Evolutionary conservation across 2,113 vertebrate genomes (phyloP).

Genomic region (Melierax canorus): DNA sequence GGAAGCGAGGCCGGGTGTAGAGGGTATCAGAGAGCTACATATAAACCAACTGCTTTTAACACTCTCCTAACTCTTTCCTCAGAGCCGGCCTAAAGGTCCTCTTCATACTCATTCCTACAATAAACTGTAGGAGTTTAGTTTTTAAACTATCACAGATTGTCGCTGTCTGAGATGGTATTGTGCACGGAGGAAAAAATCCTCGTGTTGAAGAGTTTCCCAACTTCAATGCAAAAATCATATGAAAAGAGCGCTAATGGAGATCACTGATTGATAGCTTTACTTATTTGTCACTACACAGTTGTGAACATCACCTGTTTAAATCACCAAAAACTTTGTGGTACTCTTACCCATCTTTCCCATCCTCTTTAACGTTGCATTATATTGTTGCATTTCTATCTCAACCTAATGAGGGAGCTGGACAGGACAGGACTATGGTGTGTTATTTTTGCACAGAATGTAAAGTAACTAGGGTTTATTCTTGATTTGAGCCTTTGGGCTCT

Average conservation of each 20-base stretch:
- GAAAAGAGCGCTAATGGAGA: rapidly evolving
- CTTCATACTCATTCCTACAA: not conserved
- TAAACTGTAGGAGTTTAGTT: not conserved
- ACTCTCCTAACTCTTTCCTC: not conserved
- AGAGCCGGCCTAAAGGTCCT: not conserved
- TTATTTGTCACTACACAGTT: not conserved
- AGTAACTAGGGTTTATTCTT: not conserved
- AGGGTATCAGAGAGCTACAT: not conserved
- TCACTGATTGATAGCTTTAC: not conserved
- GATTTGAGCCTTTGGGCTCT: not conserved
- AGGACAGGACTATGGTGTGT: not conserved
- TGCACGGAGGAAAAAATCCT: not conserved
- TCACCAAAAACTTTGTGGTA: not conserved
- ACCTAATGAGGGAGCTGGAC: not conserved
- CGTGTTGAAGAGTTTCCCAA: not conserved
- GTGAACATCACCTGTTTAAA: not conserved
- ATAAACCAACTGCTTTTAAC: not conserved
- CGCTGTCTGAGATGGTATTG: not conserved
- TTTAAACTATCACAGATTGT: not conserved
- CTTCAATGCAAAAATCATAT: not conserved
- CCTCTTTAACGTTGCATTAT: not conserved
- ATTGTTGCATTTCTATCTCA: not conserved
- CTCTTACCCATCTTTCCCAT: not conserved
- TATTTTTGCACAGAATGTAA: not conserved
- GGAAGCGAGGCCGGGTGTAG: not conserved